phyloP scores from a whole-genome alignment of 2,888 invertebrate genomes.

The Leptothorax acervorum region DNA sequence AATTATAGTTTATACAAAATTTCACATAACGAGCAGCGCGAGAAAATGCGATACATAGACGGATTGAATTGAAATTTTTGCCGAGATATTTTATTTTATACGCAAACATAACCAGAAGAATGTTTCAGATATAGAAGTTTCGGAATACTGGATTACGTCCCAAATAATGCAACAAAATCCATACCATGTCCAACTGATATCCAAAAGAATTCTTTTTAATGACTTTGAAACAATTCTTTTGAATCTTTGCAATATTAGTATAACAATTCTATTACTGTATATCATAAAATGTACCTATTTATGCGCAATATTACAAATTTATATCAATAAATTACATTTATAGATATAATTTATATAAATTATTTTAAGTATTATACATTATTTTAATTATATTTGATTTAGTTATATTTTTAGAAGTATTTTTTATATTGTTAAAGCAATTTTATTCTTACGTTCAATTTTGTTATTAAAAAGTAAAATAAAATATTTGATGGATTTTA shows the following conservation, averaged over 20 bases:
- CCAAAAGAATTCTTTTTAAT: too few species aligned
- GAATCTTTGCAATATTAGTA: background rate
- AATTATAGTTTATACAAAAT: slow-evolving; percentile 30
- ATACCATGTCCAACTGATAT: background rate
- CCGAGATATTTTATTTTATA: slow-evolving; percentile 13
- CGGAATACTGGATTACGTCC: background rate
- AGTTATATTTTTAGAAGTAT: background rate
- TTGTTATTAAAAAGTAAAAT: background rate
- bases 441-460: background rate
- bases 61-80: slow-evolving; percentile 34
- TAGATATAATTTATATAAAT: background rate
- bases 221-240: too few species aligned
- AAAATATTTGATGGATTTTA: background rate
- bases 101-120: background rate
- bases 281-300: background rate
- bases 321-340: background rate
- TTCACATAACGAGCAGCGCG: slow-evolving; percentile 23
- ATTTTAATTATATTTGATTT: background rate
- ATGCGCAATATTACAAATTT: too few species aligned
- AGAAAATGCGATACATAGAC: slow-evolving; percentile 12
- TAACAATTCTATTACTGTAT: background rate
- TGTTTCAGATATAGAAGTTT: background rate
- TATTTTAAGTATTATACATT: background rate
- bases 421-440: background rate
- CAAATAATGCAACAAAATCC: background rate